Conservation (phyloP, 2,113 vertebrate species). For the Dicaeum eximium region DNA sequence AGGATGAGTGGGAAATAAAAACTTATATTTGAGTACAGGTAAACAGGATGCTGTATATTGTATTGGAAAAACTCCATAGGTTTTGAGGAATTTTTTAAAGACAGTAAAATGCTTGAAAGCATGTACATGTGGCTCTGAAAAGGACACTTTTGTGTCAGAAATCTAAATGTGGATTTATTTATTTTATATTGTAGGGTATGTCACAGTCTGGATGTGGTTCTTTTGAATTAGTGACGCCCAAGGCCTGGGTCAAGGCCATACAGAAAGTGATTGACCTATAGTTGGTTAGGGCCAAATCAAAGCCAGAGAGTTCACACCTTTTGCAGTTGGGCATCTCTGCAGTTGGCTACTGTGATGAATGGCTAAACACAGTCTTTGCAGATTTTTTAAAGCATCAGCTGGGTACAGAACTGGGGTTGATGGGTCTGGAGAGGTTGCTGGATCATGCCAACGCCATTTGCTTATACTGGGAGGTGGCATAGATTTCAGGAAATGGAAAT, state of each 20-base stretch:
- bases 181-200: not conserved
- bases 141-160: not conserved
- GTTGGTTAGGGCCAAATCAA: not conserved
- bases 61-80: not conserved
- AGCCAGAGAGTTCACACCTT: not conserved
- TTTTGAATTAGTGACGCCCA: not conserved
- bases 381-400: not conserved
- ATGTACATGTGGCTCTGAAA: not conserved
- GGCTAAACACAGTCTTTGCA: not conserved
- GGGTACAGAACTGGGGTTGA: not conserved
- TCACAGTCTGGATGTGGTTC: not conserved
- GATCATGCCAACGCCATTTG: not conserved
- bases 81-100: not conserved
- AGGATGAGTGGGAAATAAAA: not conserved
- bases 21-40: not conserved
- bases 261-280: not conserved
- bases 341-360: not conserved
- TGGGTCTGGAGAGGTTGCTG: not conserved
- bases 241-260: not conserved
- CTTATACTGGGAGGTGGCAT: not conserved
- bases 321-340: not conserved
- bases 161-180: not conserved
- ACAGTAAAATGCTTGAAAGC: not conserved
- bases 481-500: not conserved
- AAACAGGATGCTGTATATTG: not conserved